A percentile compares a stretch with the other conserved stretches of the same genome.
These are phyloP conservation scores for Drosophila mimica DNA, from an alignment of 2,888 invertebrate genomes.

Conservation along the genomic window DNA sequence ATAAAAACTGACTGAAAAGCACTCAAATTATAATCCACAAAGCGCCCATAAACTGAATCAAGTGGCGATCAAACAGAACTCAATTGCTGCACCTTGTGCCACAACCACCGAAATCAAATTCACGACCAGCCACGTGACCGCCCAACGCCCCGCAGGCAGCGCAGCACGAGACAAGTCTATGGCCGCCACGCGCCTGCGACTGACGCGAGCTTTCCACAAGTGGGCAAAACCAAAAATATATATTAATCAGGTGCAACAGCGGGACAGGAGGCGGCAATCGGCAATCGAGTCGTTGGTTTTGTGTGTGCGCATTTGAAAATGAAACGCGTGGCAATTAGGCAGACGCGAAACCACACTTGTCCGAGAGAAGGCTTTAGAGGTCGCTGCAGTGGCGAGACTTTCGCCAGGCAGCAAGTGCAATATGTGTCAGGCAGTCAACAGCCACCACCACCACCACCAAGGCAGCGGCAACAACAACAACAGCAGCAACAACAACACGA, in stretches of 20 bases:
- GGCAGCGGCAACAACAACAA: conserved; percentile 34
- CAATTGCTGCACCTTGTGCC: conserved; percentile 30
- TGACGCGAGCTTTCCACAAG: conserved; percentile 45
- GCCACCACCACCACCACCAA: conserved; percentile 52
- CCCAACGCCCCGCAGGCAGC: conserved; percentile 57
- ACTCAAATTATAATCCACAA: conserved; percentile 60
- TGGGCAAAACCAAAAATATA: conserved; percentile 24
- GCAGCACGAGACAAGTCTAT: conserved; percentile 43
- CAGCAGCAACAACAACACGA: conserved; percentile 49
- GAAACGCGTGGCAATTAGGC: conserved; percentile 70
- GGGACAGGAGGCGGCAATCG: conserved; percentile 16
- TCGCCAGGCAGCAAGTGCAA: conserved; percentile 73
- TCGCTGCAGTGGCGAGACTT: conserved; percentile 44
- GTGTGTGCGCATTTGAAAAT: conserved; percentile 43
- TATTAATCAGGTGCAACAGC: conserved; percentile 54
- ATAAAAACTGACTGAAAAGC: conserved; percentile 33
- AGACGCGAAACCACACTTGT: conserved; percentile 45
- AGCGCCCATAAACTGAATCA: conserved; percentile 50
- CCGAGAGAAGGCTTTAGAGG: conserved; percentile 43
- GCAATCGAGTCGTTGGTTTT: conserved; percentile 7
- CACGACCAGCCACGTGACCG: conserved; percentile 56
- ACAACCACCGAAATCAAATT: conserved; percentile 35
- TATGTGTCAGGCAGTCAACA: conserved; percentile 66
- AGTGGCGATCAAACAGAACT: conserved; percentile 43
- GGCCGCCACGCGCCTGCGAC: conserved; percentile 44